phyloP scores from a whole-genome alignment of 2,888 invertebrate species.

The Euproctis similis region DNA sequence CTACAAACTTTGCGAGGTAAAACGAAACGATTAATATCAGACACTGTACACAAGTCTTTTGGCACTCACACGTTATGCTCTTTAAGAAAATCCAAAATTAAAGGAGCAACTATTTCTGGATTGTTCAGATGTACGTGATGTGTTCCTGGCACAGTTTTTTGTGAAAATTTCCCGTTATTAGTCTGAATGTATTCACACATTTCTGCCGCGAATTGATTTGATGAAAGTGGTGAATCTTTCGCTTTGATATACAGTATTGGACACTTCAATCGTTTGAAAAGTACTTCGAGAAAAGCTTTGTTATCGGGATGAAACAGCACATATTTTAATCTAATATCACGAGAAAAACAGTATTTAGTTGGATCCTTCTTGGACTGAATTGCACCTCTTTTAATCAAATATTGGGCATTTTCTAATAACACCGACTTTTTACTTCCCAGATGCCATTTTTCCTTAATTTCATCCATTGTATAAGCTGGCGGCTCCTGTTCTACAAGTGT shows the following conservation, averaged over 20 bases:
- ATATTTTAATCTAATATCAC: conserved; percentile 79
- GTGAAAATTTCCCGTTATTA: conserved; percentile 72
- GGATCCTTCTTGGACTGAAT: conserved; percentile 71
- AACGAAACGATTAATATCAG: too few species aligned
- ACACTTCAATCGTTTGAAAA: conserved; percentile 74
- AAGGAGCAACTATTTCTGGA: conserved; percentile 74
- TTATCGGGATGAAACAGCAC: conserved; percentile 63
- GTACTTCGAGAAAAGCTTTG: conserved; percentile 70
- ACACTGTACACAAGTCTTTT: too few species aligned
- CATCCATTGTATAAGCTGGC: conserved; percentile 78
- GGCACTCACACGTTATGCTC: conserved; percentile 53
- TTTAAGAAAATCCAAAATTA: conserved; percentile 74
- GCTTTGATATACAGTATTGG: conserved; percentile 80
- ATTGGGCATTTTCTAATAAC: conserved; percentile 65
- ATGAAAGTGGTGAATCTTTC: conserved; percentile 70
- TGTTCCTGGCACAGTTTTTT: conserved; percentile 78
- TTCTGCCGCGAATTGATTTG: conserved; percentile 71
- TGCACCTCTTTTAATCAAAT: conserved; percentile 73
- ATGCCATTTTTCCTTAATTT: conserved; percentile 75
- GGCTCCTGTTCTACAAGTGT: conserved; percentile 61
- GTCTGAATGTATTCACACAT: conserved; percentile 71
- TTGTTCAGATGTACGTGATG: conserved; percentile 86
- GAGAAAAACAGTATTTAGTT: conserved; percentile 77
- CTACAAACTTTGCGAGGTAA: too few species aligned
- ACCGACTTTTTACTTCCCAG: conserved; percentile 75